These are phyloP conservation scores for Cyrtodaria siliqua DNA, from an alignment of 2,888 invertebrate genomes.

Conservation along the genomic window DNA sequence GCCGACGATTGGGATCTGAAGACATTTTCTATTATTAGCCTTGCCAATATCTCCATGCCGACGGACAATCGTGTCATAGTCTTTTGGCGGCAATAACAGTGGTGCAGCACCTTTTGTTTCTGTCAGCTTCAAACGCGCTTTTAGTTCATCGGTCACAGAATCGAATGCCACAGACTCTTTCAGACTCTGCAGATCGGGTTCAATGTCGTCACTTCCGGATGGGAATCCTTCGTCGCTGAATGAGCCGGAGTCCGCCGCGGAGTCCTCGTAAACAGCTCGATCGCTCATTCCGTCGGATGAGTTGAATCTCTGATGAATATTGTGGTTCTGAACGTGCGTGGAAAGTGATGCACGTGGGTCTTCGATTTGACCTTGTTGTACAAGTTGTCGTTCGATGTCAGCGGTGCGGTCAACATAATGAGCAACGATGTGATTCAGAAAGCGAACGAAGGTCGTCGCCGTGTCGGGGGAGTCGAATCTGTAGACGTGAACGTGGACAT, in stretches of 20 bases:
- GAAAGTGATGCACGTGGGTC: constrained; percentile 50
- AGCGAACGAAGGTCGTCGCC: constrained; percentile 94
- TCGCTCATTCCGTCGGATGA: constrained; percentile 70
- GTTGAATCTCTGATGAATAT: constrained; percentile 37
- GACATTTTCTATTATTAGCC: constrained; percentile 70
- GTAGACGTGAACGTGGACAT: constrained; percentile 97
- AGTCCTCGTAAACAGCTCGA: constrained; percentile 64
- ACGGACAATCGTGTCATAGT: constrained; percentile 92
- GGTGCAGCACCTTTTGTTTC: constrained; percentile 87
- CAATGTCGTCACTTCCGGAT: constrained; percentile 76
- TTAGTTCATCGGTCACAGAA: constrained; percentile 95
- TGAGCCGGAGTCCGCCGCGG: constrained; percentile 73
- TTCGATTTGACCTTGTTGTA: constrained; percentile 75
- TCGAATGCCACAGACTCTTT: constrained; percentile 90
- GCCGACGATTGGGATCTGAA: constrained; percentile 75
- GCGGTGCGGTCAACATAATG: constrained; percentile 94
- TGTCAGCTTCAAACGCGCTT: constrained; percentile 89
- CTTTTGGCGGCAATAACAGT: constrained; percentile 95
- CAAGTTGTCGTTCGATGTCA: constrained; percentile 90
- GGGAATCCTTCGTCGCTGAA: constrained; percentile 74
- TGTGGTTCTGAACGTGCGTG: constrained; percentile 29
- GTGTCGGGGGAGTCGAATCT: constrained; percentile 98
- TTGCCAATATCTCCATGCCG: constrained; percentile 89
- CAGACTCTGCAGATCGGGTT: constrained; percentile 77
- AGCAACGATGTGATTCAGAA: constrained; percentile 93